Base-by-base conservation (phyloP, 2,797 vertebrate species). In the Erpetoichthys calabaricus region DNA sequence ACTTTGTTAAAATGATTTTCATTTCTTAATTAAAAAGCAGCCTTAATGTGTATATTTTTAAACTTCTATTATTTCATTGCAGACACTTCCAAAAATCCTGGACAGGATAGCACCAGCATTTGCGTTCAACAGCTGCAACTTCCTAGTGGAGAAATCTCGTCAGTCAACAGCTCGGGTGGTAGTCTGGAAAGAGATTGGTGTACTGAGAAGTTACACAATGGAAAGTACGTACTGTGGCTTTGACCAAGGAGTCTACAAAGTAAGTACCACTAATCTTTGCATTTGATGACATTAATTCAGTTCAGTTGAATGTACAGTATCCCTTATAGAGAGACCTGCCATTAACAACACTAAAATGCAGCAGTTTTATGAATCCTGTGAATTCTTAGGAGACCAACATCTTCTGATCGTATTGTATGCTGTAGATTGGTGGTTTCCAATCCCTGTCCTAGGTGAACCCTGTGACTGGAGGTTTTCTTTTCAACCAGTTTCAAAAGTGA, bases 151-250 rank as follows among this genome's bases (percentile, higher is more conserved):
- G 76, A 94, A 91, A 57, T 93, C 92, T 0, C 84, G 92, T 2
- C 87, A 82, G 0, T 81, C 93, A 0, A 97, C 94, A 0, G 93
- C 94, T 0, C 77, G 92, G 2, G 89, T 96, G 25, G 93, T 94
- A 51, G 88, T 91, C 3, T 97, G 94, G 94, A 81, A 83, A 60
- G 94, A 98, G 65, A 87, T 98, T 54, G 89, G 91, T 0, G 89
- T 97, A 7, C 68, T 88, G 56, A 82, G 87, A 60, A 96, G 93
- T 74, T 97, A 95, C 64, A 98, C 94, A 59, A 91, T 98, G 92
- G 94, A 98, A 63, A 93, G 84, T 68, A 93, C 90, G 1, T 95
- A 85, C 76, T 91, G 92, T 0, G 91, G 93, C 51, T 97, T 89
- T 47, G 84, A 86, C 79, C 92, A 94, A 2, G 94, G 94, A 0